phyloP scores from a whole-genome alignment of 2,888 invertebrate genomes.

The Hemistola chrysoprasaria region DNA sequence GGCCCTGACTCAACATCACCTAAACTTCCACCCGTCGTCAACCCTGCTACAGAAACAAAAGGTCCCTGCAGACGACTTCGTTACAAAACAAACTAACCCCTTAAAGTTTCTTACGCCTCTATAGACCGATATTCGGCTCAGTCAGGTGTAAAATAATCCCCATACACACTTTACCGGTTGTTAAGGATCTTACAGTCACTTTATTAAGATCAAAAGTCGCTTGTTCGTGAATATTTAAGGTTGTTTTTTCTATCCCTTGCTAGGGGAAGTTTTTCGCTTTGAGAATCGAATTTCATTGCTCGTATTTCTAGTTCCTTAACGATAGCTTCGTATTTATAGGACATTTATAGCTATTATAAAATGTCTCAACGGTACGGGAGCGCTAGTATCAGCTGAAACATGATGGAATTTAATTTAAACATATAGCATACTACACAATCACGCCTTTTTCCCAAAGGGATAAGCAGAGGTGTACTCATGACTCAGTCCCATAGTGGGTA shows the following conservation, averaged over 20 bases:
- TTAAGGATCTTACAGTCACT: slow-evolving; percentile 1
- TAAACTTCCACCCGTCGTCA: background rate
- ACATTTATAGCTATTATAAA: background rate
- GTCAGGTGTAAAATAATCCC: slow-evolving; percentile 9
- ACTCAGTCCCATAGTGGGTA: no score
- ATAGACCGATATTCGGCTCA: slow-evolving; percentile 8
- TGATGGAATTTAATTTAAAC: no score
- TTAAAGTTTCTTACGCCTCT: slow-evolving; percentile 5
- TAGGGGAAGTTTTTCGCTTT: slow-evolving; percentile 4
- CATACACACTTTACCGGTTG: background rate
- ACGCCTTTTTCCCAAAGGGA: no score
- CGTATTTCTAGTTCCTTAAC: slow-evolving; percentile 2
- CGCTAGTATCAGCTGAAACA: no score
- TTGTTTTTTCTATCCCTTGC: slow-evolving; percentile 4
- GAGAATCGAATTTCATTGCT: slow-evolving; percentile 2
- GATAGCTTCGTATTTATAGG: slow-evolving; percentile 1
- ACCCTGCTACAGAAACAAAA: slow-evolving; percentile 13
- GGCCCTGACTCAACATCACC: no score
- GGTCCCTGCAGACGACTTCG: slow-evolving; percentile 14
- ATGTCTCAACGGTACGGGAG: no score
- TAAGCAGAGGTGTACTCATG: no score
- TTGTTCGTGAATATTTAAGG: slow-evolving; percentile 8
- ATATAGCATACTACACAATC: no score
- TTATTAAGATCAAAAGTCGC: slow-evolving; percentile 10
- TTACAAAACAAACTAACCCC: slow-evolving; percentile 11